These are phyloP conservation scores for Genyomyrus donnyi DNA, from an alignment of 2,113 vertebrate species.

Conservation along the genomic window DNA sequence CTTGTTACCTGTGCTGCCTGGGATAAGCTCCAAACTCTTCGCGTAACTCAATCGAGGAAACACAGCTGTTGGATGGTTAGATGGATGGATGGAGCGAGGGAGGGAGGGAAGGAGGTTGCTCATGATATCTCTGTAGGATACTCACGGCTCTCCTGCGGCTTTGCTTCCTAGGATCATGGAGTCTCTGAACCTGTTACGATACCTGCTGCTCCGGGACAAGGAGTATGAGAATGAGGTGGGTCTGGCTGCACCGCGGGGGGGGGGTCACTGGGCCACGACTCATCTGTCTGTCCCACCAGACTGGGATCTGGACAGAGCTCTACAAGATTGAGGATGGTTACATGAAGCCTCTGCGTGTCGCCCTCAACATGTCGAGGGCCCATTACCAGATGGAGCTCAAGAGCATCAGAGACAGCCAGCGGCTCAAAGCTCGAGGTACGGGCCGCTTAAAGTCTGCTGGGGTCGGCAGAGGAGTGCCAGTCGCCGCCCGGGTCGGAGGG, in stretches of 20 bases:
- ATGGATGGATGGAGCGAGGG: background rate
- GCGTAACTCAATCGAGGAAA: background rate
- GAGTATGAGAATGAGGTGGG: constrained; percentile 78
- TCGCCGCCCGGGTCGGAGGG: background rate
- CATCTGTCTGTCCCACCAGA: constrained; percentile 55
- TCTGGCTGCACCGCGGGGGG: too few relatives aligned
- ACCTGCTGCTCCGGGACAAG: constrained; percentile 86
- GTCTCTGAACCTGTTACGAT: constrained; percentile 86
- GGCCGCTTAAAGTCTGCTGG: background rate
- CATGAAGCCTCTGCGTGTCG: constrained; percentile 80
- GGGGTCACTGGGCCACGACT: background rate
- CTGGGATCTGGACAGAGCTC: constrained; percentile 82
- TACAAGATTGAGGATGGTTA: constrained; percentile 74
- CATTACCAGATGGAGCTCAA: constrained; percentile 92
- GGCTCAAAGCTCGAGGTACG: constrained; percentile 57
- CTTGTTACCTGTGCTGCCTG: background rate
- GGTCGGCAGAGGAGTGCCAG: background rate
- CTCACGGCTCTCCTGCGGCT: background rate
- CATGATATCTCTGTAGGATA: background rate
- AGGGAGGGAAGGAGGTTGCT: background rate
- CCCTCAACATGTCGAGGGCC: constrained; percentile 89
- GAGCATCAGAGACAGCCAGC: constrained; percentile 59
- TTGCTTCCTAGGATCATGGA: constrained; percentile 78
- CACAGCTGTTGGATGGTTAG: background rate
- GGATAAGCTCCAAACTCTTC: background rate